Conservation (phyloP, 2,797 vertebrate genomes). For the Pogoniulus pusillus region DNA sequence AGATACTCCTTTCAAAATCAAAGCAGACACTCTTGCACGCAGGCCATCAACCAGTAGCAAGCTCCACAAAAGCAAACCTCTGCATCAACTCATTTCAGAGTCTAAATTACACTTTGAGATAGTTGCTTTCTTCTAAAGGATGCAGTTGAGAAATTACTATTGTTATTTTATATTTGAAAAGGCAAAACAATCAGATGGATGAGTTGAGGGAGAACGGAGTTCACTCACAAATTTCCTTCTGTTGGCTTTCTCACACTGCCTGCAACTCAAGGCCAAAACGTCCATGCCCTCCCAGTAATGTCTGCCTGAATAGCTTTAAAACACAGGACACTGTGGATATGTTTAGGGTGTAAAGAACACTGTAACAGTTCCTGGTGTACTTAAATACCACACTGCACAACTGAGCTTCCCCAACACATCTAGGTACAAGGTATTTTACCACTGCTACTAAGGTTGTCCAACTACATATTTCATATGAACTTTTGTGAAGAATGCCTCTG, state of each 20-base stretch:
- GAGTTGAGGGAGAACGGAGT: background rate
- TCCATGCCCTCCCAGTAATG: background rate
- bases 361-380: background rate
- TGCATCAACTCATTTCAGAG: background rate
- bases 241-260: background rate
- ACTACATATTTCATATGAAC: background rate
- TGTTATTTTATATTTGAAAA: background rate
- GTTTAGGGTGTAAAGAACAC: background rate
- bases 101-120: background rate
- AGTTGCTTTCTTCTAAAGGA: background rate
- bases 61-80: background rate
- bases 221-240: background rate
- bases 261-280: background rate
- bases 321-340: background rate
- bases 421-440: background rate
- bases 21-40: background rate
- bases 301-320: background rate
- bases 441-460: background rate
- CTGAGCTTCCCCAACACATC: background rate
- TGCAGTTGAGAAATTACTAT: background rate
- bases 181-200: background rate
- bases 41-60: background rate
- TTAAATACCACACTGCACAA: background rate
- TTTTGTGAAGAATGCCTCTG: background rate
- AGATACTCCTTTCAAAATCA: background rate